These are phyloP conservation scores for Bryconaethiops microstoma DNA, from an alignment of 2,797 vertebrate genomes.

Conservation along the genomic window DNA sequence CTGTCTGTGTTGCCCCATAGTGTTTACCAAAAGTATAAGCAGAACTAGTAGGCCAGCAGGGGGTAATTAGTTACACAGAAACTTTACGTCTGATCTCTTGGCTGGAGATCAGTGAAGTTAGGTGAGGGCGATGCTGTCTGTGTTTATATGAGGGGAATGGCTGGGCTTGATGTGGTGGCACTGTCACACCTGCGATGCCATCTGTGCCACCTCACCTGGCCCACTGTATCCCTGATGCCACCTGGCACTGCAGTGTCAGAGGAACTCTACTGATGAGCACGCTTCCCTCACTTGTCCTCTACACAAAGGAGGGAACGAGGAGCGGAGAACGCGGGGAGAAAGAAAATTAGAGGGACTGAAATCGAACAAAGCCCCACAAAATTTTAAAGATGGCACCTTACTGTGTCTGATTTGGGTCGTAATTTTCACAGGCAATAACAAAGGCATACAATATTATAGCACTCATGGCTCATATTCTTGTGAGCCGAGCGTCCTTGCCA, in stretches of 20 bases:
- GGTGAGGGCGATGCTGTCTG: slow-evolving; percentile 54
- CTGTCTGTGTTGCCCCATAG: slow-evolving; percentile 26
- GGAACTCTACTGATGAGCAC: slow-evolving; percentile 66
- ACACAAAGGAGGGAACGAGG: slow-evolving; percentile 32
- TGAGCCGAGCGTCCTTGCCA: no score
- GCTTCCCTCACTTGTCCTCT: slow-evolving; percentile 69
- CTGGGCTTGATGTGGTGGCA: slow-evolving; percentile 76
- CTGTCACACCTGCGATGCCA: slow-evolving; percentile 77
- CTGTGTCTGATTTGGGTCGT: background rate
- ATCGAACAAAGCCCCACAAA: background rate
- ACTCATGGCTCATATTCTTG: background rate
- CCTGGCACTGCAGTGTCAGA: slow-evolving; percentile 59
- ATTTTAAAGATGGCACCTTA: background rate
- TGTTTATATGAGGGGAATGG: slow-evolving; percentile 72
- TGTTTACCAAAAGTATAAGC: slow-evolving; percentile 39
- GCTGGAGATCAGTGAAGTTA: slow-evolving; percentile 47
- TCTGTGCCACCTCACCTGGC: slow-evolving; percentile 73
- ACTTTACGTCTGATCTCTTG: slow-evolving; percentile 50
- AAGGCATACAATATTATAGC: background rate
- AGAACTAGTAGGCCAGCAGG: slow-evolving; percentile 26
- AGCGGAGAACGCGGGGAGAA: slow-evolving; percentile 35
- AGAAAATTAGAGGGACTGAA: slow-evolving; percentile 13
- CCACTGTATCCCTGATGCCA: slow-evolving; percentile 64
- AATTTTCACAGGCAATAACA: background rate
- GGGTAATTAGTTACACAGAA: slow-evolving; percentile 47